Evolutionary conservation across 2,888 invertebrate genomes (phyloP), one percentile per base, ranked within the genome.

Genomic region (Perizoma flavofasciatum): DNA sequence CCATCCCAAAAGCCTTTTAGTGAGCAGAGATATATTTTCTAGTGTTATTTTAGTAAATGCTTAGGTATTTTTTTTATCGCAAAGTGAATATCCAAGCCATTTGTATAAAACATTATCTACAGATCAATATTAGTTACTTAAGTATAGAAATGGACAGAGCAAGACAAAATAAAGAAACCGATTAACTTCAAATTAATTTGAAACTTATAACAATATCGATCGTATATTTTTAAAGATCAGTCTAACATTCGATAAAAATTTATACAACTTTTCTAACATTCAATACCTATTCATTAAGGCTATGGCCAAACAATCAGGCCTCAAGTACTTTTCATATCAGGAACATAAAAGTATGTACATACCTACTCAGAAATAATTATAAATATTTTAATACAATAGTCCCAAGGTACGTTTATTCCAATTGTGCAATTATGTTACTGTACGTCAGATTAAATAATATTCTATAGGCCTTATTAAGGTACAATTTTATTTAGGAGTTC

Each of bases 211-310:
- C 67, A 52, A 77, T 72, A 81, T 75, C 75, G 84, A 86, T 88
- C 85, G 82, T 88, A 87, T 85, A 86, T 83, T 85, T 86, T 89
- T 86, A 87, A 88, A 90, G 85, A 89, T 90, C 91, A 91, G 92
- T 91, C 91, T 91, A 91, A 91, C 88, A 87, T 91, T 91, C 91
- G 91, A 86, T 91, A 88, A 88, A 84, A 77, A 66, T 82, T 84
- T 82, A 71, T 73, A 81, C 80, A 80, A 78, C 71, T 72, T 79
- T 75, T 73, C 69, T 74, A 75, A 74, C 72, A 66, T 69, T 64
- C 65, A 70, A 65, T 62, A 22, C 22, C 22, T 22, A 73, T 69
- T 75, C 64, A 68, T 77, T 88, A 88, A 88, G 88, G 88, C 89
- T 85, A 84, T 71, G 81, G 77, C 75, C 77, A 61, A 56, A 61